These are phyloP conservation scores for Macrotus californicus DNA, from an alignment of 2,113 vertebrate genomes.

Conservation along the genomic window DNA sequence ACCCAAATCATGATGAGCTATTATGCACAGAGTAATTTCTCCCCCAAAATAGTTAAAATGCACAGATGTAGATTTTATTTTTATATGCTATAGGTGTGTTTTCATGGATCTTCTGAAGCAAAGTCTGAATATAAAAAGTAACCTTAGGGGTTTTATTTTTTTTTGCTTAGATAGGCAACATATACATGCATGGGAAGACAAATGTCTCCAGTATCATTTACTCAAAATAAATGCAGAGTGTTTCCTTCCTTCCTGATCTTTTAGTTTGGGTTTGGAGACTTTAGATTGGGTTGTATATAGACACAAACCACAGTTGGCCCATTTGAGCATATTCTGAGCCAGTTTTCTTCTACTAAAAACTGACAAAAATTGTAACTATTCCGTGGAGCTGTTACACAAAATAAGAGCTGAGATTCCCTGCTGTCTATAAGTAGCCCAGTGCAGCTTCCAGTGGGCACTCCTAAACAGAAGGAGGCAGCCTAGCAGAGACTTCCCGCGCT, in stretches of 20 bases:
- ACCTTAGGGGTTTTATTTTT: neutral
- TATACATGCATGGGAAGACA: neutral
- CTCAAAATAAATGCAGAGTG: conserved; percentile 9
- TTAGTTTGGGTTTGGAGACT: conserved; percentile 6
- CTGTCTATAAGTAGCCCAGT: neutral
- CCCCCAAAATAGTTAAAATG: conserved; percentile 21
- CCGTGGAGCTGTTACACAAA: neutral
- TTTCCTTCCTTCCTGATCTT: conserved; percentile 12
- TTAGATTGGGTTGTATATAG: neutral
- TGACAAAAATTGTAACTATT: neutral
- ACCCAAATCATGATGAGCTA: conserved; percentile 60
- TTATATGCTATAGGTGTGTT: neutral
- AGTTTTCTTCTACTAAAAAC: conserved; percentile 12
- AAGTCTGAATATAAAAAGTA: neutral
- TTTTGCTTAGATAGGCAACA: neutral
- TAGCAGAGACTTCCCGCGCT: neutral
- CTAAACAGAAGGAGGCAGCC: neutral
- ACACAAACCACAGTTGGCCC: neutral
- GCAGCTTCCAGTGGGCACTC: neutral
- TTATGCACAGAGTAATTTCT: conserved; percentile 38
- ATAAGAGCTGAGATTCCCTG: neutral
- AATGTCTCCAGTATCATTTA: conserved; percentile 13
- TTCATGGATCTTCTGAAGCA: neutral
- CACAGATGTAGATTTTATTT: neutral
- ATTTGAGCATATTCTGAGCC: neutral